phyloP scores from a whole-genome alignment of 2,888 invertebrate genomes.

The Epiblema foenella region DNA sequence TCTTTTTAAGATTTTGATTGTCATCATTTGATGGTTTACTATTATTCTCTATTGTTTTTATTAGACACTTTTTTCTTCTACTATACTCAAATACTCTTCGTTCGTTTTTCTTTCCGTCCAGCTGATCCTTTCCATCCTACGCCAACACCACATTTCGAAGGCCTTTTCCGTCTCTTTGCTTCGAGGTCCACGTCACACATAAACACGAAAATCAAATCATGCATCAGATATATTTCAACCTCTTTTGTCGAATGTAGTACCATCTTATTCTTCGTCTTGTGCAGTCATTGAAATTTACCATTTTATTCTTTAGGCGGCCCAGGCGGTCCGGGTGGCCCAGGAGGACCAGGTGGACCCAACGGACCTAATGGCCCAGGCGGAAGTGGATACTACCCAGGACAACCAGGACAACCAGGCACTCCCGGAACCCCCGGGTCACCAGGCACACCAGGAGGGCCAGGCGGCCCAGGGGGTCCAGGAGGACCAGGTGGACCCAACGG shows the following conservation, averaged over 20 bases:
- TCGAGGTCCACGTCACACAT: no score
- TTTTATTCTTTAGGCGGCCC: constrained; percentile 49
- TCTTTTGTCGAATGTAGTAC: no score
- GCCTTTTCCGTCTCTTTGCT: no score
- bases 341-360: constrained; percentile 57
- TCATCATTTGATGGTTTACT: no score
- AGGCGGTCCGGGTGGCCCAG: constrained; percentile 47
- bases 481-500: constrained; percentile 65
- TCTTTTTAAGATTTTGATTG: no score
- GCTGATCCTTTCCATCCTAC: no score
- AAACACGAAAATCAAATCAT: background rate
- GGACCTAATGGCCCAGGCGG: constrained; percentile 42
- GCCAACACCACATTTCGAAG: no score
- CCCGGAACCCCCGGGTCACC: constrained; percentile 44
- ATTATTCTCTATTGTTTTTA: no score
- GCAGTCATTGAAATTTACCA: background rate
- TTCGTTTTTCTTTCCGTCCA: no score
- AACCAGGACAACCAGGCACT: constrained; percentile 17
- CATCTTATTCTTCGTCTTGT: background rate
- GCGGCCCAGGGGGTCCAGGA: constrained; percentile 50
- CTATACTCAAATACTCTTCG: no score
- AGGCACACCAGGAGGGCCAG: constrained; percentile 47
- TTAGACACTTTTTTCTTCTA: no score
- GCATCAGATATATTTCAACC: background rate
- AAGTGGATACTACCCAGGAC: constrained; percentile 23